phyloP scores from a whole-genome alignment of 2,113 vertebrate species.

The Saccopteryx leptura region DNA sequence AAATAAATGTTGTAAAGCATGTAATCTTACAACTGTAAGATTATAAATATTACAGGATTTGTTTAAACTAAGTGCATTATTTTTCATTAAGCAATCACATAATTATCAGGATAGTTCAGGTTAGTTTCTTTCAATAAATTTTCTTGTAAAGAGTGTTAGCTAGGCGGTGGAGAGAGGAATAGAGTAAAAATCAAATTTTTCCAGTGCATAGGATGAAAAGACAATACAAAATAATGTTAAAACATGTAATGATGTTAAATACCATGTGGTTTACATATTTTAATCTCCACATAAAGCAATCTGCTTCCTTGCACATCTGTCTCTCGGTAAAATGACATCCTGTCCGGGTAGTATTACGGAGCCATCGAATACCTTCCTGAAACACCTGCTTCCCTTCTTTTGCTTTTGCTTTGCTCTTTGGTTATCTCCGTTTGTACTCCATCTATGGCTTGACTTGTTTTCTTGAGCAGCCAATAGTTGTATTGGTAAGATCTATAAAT shows the following conservation, averaged over 20 bases:
- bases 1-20: not conserved
- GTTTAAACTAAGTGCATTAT: not conserved
- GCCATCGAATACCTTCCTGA: not conserved
- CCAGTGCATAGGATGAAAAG: not conserved
- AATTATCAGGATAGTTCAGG: not conserved
- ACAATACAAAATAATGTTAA: not conserved
- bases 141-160: not conserved
- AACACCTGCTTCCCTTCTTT: not conserved
- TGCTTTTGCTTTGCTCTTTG: not conserved
- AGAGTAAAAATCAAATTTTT: conserved; percentile 26
- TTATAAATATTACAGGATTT: not conserved
- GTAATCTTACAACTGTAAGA: not conserved
- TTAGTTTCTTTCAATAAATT: not conserved
- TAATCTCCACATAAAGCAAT: not conserved
- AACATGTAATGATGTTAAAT: not conserved
- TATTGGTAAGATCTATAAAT: conserved; percentile 58
- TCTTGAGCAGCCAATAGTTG: not conserved
- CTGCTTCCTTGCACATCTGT: not conserved
- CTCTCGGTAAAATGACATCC: not conserved
- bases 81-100: not conserved
- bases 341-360: not conserved
- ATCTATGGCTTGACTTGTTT: conserved; percentile 30
- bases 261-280: not conserved
- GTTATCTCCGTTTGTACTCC: conserved; percentile 8
- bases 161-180: not conserved